Percentiles rank a stretch among this genome's conserved stretches.
Evolutionary conservation across 2,888 invertebrate species (phyloP).

Genomic region (Philereme transversata): DNA sequence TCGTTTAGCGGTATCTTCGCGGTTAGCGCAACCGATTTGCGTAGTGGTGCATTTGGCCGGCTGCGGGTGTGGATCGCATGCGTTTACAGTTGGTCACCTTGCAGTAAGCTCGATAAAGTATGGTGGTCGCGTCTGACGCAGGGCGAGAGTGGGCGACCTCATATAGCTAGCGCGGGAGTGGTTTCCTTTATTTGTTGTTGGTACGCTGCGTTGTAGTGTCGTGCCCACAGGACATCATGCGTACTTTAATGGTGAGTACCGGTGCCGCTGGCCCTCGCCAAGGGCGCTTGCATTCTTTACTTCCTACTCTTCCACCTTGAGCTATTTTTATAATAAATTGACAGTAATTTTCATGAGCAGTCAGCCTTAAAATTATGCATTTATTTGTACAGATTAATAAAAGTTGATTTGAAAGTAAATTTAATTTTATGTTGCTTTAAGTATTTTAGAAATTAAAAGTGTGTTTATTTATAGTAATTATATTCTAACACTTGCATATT

Average conservation of each 20-base stretch:
- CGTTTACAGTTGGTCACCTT: slow-evolving; percentile 75
- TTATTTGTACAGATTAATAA: no score
- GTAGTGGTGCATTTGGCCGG: slow-evolving; percentile 59
- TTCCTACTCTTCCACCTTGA: slow-evolving; percentile 39
- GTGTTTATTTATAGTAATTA: background rate
- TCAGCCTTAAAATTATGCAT: slow-evolving; percentile 4
- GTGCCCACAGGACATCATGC: slow-evolving; percentile 76
- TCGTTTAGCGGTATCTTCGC: slow-evolving; percentile 73
- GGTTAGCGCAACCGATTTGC: slow-evolving; percentile 65
- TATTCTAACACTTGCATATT: background rate
- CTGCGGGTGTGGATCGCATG: slow-evolving; percentile 45
- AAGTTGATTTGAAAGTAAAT: no score
- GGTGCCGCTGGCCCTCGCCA: slow-evolving; percentile 46
- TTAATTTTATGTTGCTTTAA: no score
- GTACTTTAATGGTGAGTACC: slow-evolving; percentile 75
- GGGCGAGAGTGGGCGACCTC: slow-evolving; percentile 83
- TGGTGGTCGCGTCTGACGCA: slow-evolving; percentile 76
- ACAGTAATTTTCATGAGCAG: slow-evolving; percentile 11
- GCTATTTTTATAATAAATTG: slow-evolving; percentile 22
- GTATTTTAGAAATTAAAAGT: no score
- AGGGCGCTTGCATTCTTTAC: slow-evolving; percentile 50
- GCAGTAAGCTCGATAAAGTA: slow-evolving; percentile 65
- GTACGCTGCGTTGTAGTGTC: slow-evolving; percentile 76
- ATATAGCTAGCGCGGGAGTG: slow-evolving; percentile 77
- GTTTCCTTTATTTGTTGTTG: slow-evolving; percentile 81